Conservation (phyloP, 2,113 vertebrate species). For the Limnothrissa miodon region DNA sequence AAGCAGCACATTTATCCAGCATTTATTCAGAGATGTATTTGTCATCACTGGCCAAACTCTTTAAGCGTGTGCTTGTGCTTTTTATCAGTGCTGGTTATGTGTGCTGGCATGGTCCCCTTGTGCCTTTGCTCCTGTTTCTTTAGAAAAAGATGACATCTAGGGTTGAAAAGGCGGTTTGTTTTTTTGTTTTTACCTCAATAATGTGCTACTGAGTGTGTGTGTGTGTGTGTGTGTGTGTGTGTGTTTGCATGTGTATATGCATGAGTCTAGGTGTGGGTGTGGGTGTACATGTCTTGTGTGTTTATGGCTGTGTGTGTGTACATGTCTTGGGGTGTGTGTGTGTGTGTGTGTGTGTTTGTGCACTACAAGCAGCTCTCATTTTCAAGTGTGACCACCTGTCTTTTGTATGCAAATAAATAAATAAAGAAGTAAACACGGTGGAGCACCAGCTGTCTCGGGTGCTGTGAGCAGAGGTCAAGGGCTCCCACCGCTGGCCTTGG, state of each 20-base stretch:
- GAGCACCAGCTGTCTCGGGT: slow-evolving; percentile 79
- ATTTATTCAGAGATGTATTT: too few species aligned
- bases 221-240: slow-evolving; percentile 48
- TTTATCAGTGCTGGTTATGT: background rate
- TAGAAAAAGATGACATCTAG: slow-evolving; percentile 4
- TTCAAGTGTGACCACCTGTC: slow-evolving; percentile 84
- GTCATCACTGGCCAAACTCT: too few species aligned
- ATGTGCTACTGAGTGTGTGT: background rate
- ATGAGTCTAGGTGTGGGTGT: slow-evolving; percentile 15
- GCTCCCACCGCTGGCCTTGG: slow-evolving; percentile 79
- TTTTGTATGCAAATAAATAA: slow-evolving; percentile 82
- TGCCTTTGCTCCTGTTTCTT: background rate
- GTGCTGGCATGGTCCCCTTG: background rate
- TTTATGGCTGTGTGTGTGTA: slow-evolving; percentile 46
- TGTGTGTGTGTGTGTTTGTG: slow-evolving; percentile 60
- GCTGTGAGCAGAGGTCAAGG: slow-evolving; percentile 79
- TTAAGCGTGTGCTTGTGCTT: background rate
- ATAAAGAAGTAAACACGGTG: slow-evolving; percentile 65
- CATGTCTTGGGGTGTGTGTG: slow-evolving; percentile 58
- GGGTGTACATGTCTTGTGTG: slow-evolving; percentile 19
- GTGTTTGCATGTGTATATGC: slow-evolving; percentile 43
- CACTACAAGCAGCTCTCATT: slow-evolving; percentile 63
- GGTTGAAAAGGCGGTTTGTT: background rate
- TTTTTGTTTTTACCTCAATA: background rate
- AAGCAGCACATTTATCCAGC: too few species aligned